These are phyloP conservation scores for Drosophila ficusphila DNA, from an alignment of 1,140 invertebrate species.

Conservation along the genomic window DNA sequence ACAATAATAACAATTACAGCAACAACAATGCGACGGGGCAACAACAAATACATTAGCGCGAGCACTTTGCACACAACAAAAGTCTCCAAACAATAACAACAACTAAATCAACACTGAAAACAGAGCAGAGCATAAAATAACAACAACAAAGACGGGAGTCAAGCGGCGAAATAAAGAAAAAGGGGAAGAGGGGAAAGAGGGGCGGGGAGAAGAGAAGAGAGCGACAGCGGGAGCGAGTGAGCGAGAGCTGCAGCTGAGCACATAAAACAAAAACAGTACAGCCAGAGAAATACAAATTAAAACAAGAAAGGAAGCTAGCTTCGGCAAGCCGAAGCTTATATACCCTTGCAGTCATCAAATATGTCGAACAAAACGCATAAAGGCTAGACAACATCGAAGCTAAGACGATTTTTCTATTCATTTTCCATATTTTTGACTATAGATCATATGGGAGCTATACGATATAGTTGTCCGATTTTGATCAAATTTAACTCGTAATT, in stretches of 20 bases:
- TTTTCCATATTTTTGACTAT: no score
- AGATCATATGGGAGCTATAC: no score
- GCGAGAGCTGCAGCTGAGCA: conserved; percentile 31
- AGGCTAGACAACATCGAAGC: no score
- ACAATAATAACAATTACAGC: conserved; percentile 26
- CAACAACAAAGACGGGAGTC: conserved; percentile 15
- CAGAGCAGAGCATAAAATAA: conserved; percentile 23
- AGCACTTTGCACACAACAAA: conserved; percentile 54
- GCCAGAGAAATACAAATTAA: conserved; percentile 17
- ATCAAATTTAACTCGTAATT: no score
- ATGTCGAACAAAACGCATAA: no score
- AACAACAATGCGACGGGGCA: conserved; percentile 1
- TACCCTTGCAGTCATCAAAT: no score
- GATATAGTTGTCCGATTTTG: no score
- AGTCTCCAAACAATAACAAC: conserved; percentile 49
- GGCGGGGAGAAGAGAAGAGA: background rate
- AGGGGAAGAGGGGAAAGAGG: background rate
- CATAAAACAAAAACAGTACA: conserved; percentile 25
- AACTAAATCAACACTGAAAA: conserved; percentile 54
- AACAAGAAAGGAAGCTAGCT: no score
- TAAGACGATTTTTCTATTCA: no score
- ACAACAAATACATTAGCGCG: conserved; percentile 14
- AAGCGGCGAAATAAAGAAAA: conserved; percentile 8
- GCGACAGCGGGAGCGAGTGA: background rate
- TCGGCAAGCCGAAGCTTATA: no score